These are phyloP conservation scores for Sinhomidia bicolor DNA, from an alignment of 2,888 invertebrate genomes.

Conservation along the genomic window DNA sequence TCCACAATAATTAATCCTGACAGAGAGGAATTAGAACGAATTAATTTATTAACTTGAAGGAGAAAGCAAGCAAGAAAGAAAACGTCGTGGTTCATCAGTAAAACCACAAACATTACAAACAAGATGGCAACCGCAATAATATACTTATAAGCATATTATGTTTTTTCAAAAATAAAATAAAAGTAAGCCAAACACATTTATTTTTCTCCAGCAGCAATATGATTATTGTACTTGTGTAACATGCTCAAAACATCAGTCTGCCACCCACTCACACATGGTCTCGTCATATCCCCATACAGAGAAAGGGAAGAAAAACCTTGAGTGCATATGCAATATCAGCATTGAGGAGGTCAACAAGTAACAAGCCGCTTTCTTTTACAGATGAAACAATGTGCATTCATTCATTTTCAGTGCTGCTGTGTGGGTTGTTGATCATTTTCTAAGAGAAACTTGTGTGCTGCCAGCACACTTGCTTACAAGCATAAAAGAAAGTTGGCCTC, in stretches of 20 bases:
- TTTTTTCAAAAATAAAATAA: no score
- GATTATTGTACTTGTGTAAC: no score
- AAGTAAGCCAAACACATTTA: no score
- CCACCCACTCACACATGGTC: background rate
- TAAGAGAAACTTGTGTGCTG: background rate
- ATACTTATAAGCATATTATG: background rate
- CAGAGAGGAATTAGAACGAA: conserved; percentile 73
- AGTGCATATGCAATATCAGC: background rate
- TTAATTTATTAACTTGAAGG: conserved; percentile 72
- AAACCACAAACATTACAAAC: background rate
- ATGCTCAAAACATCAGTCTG: no score
- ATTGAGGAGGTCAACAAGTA: conserved; percentile 67
- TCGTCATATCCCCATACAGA: background rate
- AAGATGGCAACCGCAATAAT: background rate
- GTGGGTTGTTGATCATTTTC: no score
- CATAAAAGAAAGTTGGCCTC: conserved; percentile 14
- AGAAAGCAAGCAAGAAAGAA: conserved; percentile 12
- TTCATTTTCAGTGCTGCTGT: background rate
- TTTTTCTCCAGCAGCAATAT: no score
- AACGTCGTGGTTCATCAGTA: conserved; percentile 34
- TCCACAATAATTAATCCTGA: conserved; percentile 73
- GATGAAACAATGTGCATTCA: conserved; percentile 15
- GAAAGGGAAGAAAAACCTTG: background rate
- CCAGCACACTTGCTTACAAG: background rate
- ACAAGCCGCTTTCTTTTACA: conserved; percentile 32